A percentile compares a stretch with the other conserved stretches of the same genome.
These are phyloP conservation scores for Acinonyx jubatus DNA, from an alignment of 2,113 vertebrate species.

Conservation along the genomic window DNA sequence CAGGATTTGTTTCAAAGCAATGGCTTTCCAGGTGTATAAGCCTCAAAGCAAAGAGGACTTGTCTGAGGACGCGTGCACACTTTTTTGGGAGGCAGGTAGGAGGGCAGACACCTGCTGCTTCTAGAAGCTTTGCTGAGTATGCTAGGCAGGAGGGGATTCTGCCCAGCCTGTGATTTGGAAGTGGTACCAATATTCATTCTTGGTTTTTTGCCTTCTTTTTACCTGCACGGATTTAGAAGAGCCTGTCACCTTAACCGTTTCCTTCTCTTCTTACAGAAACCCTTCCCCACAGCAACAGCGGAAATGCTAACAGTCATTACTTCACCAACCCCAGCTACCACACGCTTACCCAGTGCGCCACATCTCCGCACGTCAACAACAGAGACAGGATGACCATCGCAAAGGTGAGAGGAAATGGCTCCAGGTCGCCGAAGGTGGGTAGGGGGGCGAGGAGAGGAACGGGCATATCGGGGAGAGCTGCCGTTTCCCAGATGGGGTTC, in stretches of 20 bases:
- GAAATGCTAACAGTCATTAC: slow-evolving; percentile 93
- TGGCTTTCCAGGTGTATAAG: background rate
- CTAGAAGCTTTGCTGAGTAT: background rate
- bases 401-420: slow-evolving; percentile 86
- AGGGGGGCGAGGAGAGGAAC: background rate
- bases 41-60: background rate
- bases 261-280: slow-evolving; percentile 86
- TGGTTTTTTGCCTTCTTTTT: background rate
- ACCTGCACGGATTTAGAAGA: background rate
- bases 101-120: background rate
- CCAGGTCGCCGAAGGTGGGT: rapidly evolving
- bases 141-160: background rate
- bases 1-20: background rate
- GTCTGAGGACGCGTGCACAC: background rate
- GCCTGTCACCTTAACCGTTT: background rate
- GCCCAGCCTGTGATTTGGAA: background rate
- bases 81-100: background rate
- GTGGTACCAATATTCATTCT: background rate
- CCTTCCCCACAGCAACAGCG: slow-evolving; percentile 87
- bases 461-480: background rate
- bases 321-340: slow-evolving; percentile 99
- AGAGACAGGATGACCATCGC: slow-evolving; percentile 85
- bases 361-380: slow-evolving; percentile 87
- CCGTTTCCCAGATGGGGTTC: background rate
- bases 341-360: slow-evolving; percentile 92